Conservation (phyloP, 2,888 invertebrate genomes). For the Tetropium fuscum region DNA sequence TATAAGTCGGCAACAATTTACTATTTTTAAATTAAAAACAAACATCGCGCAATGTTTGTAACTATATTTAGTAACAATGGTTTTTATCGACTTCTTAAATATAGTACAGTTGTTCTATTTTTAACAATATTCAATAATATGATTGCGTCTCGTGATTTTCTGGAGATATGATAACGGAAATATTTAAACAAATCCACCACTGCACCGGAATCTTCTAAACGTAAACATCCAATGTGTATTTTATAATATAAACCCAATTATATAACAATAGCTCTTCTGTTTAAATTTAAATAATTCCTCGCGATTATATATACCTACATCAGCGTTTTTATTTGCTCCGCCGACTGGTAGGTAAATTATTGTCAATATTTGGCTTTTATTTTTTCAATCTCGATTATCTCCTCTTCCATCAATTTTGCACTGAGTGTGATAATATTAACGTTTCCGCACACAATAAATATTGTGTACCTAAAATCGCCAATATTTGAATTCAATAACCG, state of each 20-base stretch:
- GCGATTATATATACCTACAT: too few relatives aligned
- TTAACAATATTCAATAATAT: slow-evolving; percentile 42
- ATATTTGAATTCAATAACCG: too few relatives aligned
- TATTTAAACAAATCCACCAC: slow-evolving; percentile 10
- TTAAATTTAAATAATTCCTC: slow-evolving; percentile 1
- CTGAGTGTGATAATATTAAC: too few relatives aligned
- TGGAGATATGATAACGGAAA: slow-evolving; percentile 29
- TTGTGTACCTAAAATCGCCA: too few relatives aligned
- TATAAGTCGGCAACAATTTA: slow-evolving; percentile 34
- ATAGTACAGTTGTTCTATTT: slow-evolving; percentile 56
- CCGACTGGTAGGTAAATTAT: too few relatives aligned
- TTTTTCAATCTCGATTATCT: too few relatives aligned
- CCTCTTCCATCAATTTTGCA: too few relatives aligned
- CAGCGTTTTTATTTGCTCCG: too few relatives aligned
- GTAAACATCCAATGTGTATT: neutral
- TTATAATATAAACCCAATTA: slow-evolving; percentile 6
- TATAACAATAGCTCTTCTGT: slow-evolving; percentile 7
- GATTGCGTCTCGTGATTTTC: slow-evolving; percentile 36
- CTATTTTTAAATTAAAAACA: slow-evolving; percentile 53
- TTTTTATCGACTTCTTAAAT: slow-evolving; percentile 60
- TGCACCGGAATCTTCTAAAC: neutral
- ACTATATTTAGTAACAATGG: slow-evolving; percentile 58
- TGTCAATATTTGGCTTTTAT: too few relatives aligned
- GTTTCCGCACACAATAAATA: too few relatives aligned
- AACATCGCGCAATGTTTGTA: slow-evolving; percentile 52